Evolutionary conservation across 1,140 invertebrate genomes (phyloP).

Genomic region (Geopemphigus sp.): DNA sequence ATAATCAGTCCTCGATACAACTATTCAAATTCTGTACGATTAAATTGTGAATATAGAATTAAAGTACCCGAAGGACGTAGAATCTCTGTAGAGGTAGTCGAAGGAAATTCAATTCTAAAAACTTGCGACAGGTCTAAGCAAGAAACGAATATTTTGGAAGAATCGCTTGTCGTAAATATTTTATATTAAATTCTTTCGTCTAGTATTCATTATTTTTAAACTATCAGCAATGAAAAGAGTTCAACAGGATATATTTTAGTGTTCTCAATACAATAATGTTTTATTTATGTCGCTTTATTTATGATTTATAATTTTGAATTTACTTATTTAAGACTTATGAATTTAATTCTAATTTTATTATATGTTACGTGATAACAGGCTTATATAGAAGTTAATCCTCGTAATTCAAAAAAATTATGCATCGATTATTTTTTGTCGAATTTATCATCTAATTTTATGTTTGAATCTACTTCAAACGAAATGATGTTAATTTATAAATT

Average conservation of each 20-base stretch:
- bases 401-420: background rate
- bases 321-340: no score
- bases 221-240: no score
- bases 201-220: no score
- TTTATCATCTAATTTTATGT: background rate
- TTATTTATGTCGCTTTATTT: no score
- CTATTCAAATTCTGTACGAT: background rate
- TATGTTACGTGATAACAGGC: background rate
- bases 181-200: no score
- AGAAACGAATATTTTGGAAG: background rate
- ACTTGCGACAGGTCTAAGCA: background rate
- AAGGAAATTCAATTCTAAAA: background rate
- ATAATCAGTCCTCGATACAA: background rate
- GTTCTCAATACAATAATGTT: no score
- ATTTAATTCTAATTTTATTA: no score
- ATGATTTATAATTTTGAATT: background rate
- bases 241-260: no score
- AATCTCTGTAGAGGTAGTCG: background rate
- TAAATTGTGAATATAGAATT: background rate
- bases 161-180: background rate
- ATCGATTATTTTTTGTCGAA: background rate
- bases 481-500: background rate
- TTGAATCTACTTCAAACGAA: slow-evolving; percentile 21
- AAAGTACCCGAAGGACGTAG: background rate
- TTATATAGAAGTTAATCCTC: background rate